Evolutionary conservation across 2,888 invertebrate species (phyloP), one percentile per base, ranked within the genome.

Genomic region (Antheraea yamamai): DNA sequence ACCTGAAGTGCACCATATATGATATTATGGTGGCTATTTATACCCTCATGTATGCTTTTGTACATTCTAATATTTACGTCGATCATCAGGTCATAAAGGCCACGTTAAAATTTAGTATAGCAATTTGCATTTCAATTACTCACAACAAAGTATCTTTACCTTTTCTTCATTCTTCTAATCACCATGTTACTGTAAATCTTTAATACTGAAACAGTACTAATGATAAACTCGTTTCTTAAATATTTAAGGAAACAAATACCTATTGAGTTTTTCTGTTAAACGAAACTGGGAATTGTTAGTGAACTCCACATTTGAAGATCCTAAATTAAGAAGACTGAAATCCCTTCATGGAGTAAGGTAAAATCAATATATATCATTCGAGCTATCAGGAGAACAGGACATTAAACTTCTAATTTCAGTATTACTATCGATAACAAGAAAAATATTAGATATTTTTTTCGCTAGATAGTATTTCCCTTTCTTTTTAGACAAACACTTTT

Each of bases 281-380:
- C 79, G 81, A 61, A 86, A 86, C 72, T 85, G 83, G 80, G 78
- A 77, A 26, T 80, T 78, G 55, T 64, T 87, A 73, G 75, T 78
- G 7, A 76, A 81, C 1, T 77, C 79, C 0, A 80, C 79, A 30
- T 47, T 77, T 0, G 75, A 78, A 8, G 85, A 85, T 23, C 78
- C 81, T 3, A 76, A 80, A 68, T 75, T 79, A 0, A 78, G 77
- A 23, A 79, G 80, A 70, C 79, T 85, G 0, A 82, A 81, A 73
- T 81, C 83, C 6, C 80, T 88, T 74, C 79, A 85, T 72, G 86
- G 87, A 52, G 77, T 85, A 12, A 86, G 85, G 87, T 87, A 30
- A 16, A 4, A 14, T 2, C 16, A 58, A 61, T 0, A 23, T n/a
- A 35, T 4, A 61, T 58, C 61, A 52, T 55, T 16, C 18, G 52